These are phyloP conservation scores for Pterois miles DNA, from an alignment of 2,797 vertebrate genomes.

Conservation along the genomic window DNA sequence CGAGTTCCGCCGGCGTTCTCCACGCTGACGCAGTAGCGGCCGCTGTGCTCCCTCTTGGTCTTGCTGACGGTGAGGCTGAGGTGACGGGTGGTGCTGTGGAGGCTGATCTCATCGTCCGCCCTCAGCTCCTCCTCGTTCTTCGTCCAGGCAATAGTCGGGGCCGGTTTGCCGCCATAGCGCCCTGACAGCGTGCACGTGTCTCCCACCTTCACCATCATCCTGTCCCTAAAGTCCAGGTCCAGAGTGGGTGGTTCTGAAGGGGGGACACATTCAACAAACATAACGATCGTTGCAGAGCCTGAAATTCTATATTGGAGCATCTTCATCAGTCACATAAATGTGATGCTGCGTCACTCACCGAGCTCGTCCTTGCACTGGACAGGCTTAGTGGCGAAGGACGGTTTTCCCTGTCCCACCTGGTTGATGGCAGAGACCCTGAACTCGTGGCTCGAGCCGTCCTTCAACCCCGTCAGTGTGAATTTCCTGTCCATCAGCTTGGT, in stretches of 20 bases:
- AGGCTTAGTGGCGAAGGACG: constrained; percentile 96
- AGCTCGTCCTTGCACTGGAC: constrained; percentile 97
- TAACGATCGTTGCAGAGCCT: too few relatives aligned
- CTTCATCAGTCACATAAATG: too few relatives aligned
- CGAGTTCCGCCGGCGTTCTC: constrained; percentile 93
- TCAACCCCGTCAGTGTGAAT: constrained; percentile 90
- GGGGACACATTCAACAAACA: not conserved
- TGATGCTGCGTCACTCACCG: constrained; percentile 81
- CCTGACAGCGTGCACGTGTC: constrained; percentile 91
- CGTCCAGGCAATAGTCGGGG: constrained; percentile 90
- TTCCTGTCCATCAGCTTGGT: constrained; percentile 92
- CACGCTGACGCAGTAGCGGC: constrained; percentile 89
- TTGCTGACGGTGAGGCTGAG: constrained; percentile 89
- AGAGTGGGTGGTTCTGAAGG: constrained; percentile 91
- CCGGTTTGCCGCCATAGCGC: constrained; percentile 91
- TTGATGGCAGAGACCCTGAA: constrained; percentile 96
- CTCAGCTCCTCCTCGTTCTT: constrained; percentile 91
- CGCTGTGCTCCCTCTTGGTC: constrained; percentile 92
- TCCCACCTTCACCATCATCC: constrained; percentile 91
- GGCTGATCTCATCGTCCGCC: constrained; percentile 85
- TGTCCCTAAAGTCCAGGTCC: constrained; percentile 95
- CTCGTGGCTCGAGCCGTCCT: constrained; percentile 94
- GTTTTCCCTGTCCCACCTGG: constrained; percentile 93
- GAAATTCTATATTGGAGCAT: not conserved
- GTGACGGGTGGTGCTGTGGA: constrained; percentile 86